These are phyloP conservation scores for Brachyhypopomus occidentalis DNA, from an alignment of 2,113 vertebrate species.

Conservation along the genomic window DNA sequence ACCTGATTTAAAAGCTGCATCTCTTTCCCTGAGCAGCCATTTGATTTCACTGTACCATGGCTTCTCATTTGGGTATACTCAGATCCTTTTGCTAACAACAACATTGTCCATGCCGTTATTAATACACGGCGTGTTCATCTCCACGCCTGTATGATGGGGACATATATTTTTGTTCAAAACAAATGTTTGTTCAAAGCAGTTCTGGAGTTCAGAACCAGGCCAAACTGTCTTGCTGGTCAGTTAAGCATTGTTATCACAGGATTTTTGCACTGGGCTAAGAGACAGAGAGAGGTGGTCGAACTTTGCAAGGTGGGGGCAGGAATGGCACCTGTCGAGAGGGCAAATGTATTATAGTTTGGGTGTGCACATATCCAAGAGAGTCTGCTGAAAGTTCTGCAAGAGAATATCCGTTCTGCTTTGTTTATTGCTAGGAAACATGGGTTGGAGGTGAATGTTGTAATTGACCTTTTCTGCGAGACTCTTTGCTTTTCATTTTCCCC, in stretches of 20 bases:
- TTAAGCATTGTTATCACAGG: not conserved
- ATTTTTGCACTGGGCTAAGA: not conserved
- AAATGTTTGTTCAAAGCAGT: too few relatives aligned
- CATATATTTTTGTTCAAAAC: too few relatives aligned
- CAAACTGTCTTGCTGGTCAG: too few relatives aligned
- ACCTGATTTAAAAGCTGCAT: not conserved
- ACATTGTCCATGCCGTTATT: not conserved
- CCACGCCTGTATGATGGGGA: too few relatives aligned
- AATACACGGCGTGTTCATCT: not conserved
- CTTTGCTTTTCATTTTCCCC: not conserved
- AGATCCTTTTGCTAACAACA: not conserved
- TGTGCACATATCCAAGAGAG: not conserved
- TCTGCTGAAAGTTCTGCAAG: not conserved
- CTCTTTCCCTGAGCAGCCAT: not conserved
- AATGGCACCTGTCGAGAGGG: not conserved
- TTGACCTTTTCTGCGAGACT: not conserved
- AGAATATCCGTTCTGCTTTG: not conserved
- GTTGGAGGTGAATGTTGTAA: not conserved
- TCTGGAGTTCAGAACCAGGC: too few relatives aligned
- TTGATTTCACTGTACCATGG: not conserved
- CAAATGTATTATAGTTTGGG: not conserved
- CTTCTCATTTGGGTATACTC: not conserved
- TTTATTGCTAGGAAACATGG: not conserved
- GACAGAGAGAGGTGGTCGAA: too few relatives aligned
- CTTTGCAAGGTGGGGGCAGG: not conserved